These are phyloP conservation scores for Drosophila sordidula DNA, from an alignment of 2,888 invertebrate species.

Conservation along the genomic window DNA sequence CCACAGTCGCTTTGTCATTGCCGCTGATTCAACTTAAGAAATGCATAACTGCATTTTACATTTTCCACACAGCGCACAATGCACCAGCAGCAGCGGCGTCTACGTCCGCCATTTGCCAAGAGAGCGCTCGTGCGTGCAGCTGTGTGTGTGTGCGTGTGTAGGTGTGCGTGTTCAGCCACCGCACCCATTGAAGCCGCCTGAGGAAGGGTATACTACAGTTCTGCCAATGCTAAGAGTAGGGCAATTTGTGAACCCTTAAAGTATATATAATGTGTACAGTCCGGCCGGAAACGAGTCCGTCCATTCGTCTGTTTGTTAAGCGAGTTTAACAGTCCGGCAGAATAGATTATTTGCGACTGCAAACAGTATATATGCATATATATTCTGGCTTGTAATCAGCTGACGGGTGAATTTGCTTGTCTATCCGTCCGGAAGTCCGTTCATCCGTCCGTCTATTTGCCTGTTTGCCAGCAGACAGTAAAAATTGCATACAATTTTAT, in stretches of 20 bases:
- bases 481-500: no score
- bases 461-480: no score
- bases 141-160: conserved; percentile 15
- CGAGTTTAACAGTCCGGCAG: no score
- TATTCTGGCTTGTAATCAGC: no score
- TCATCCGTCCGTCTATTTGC: no score
- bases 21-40: conserved; percentile 75
- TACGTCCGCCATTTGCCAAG: conserved; percentile 33
- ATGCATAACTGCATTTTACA: conserved; percentile 75
- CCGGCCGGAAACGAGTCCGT: no score
- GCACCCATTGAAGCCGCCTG: not conserved
- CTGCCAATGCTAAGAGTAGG: not conserved
- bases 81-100: conserved; percentile 33
- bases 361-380: no score
- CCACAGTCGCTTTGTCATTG: conserved; percentile 64
- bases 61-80: conserved; percentile 56
- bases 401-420: no score
- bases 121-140: conserved; percentile 42
- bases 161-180: not conserved
- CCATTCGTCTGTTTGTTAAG: not conserved
- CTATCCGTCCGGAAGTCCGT: no score
- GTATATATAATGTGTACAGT: no score
- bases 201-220: not conserved
- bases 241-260: no score
- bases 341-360: no score